Conservation (phyloP, 2,113 vertebrate species). For the Tricholaema leucomelas region DNA sequence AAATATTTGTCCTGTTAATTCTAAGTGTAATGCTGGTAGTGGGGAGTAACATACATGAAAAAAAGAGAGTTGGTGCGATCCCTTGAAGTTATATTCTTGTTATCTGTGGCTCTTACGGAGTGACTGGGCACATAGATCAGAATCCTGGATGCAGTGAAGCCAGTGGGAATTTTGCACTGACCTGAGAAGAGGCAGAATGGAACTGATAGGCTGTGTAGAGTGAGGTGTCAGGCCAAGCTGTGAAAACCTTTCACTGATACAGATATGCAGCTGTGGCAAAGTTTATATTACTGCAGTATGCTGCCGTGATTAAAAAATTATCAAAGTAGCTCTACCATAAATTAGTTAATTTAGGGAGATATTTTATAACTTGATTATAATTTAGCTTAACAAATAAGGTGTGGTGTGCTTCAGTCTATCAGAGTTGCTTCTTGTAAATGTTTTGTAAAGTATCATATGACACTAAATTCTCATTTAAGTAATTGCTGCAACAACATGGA, state of each 20-base stretch:
- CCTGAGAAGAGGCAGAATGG: background rate
- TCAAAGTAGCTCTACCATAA: background rate
- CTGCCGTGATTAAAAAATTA: background rate
- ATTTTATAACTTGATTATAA: background rate
- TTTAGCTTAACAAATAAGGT: background rate
- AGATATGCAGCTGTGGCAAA: background rate
- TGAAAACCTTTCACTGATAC: background rate
- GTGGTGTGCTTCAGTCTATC: background rate
- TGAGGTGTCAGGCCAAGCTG: background rate
- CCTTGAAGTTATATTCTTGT: background rate
- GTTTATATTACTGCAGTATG: background rate
- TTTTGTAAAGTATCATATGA: background rate
- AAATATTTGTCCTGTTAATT: background rate
- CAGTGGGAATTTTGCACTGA: background rate
- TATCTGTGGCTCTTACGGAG: background rate
- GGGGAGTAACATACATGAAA: background rate
- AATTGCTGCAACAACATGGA: background rate
- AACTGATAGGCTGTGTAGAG: background rate
- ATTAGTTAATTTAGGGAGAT: background rate
- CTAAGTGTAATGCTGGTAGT: background rate
- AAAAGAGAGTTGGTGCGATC: background rate
- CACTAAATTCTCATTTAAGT: background rate
- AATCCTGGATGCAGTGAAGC: background rate
- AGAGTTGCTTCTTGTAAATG: background rate
- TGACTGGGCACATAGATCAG: background rate